Conservation (phyloP, 2,888 invertebrate genomes). For the Sceliomorpha sp. region DNA sequence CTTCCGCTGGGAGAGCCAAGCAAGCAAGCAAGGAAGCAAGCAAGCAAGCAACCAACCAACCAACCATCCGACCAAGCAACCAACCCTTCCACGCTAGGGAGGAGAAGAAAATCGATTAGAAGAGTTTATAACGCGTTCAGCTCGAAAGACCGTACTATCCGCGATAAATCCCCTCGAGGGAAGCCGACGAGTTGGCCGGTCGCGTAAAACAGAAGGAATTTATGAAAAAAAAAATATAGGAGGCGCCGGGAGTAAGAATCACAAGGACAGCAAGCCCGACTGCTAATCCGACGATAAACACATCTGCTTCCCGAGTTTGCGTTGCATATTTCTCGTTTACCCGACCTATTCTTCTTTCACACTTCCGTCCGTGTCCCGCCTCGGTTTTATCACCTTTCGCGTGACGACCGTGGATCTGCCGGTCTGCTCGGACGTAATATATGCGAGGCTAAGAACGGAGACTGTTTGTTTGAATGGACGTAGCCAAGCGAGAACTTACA, state of each 20-base stretch:
- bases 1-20: slow-evolving; percentile 67
- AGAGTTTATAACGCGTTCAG: slow-evolving; percentile 51
- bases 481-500: too few relatives aligned
- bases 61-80: slow-evolving; percentile 16
- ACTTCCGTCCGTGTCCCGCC: neutral
- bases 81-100: slow-evolving; percentile 22
- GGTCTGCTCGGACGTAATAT: slow-evolving; percentile 3
- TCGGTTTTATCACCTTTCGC: slow-evolving; percentile 14
- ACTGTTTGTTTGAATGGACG: too few relatives aligned
- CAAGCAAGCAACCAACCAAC: slow-evolving; percentile 23
- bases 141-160: slow-evolving; percentile 40
- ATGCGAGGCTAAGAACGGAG: neutral
- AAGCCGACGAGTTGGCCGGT: slow-evolving; percentile 17
- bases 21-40: slow-evolving; percentile 17
- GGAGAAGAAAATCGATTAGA: slow-evolving; percentile 69
- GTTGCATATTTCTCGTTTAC: slow-evolving; percentile 51
- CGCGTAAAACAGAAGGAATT: slow-evolving; percentile 20
- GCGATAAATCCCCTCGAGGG: slow-evolving; percentile 58
- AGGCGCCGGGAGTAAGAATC: slow-evolving; percentile 20
- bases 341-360: slow-evolving; percentile 17
- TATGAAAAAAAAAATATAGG: slow-evolving; percentile 13
- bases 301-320: slow-evolving; percentile 48
- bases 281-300: slow-evolving; percentile 60
- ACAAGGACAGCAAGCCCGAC: slow-evolving; percentile 34
- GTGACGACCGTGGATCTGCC: slow-evolving; percentile 11